phyloP scores from a whole-genome alignment of 2,888 invertebrate species.

The Andricus curvator region DNA sequence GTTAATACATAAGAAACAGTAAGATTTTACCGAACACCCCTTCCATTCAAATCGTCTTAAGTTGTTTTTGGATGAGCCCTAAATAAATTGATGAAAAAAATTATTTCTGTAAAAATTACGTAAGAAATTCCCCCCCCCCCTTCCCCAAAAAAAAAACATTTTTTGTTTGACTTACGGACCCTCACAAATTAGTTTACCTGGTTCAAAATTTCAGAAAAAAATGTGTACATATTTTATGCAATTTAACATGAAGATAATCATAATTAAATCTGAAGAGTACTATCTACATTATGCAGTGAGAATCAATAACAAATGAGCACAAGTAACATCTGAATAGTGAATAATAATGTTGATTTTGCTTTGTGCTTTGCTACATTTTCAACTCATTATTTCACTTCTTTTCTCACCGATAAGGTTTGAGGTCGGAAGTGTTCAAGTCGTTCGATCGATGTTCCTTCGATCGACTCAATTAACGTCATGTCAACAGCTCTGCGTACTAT shows the following conservation, averaged over 20 bases:
- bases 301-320: neutral
- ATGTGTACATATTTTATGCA: too few relatives aligned
- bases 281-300: neutral
- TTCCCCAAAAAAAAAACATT: too few relatives aligned
- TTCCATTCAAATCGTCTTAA: too few relatives aligned
- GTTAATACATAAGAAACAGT: too few relatives aligned
- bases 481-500: conserved; percentile 20
- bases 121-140: too few relatives aligned
- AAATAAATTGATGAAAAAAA: too few relatives aligned
- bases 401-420: neutral
- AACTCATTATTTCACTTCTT: neutral
- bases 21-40: too few relatives aligned
- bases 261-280: neutral
- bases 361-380: neutral
- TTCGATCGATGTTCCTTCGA: conserved; percentile 15
- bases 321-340: neutral
- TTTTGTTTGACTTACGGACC: too few relatives aligned
- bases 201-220: too few relatives aligned
- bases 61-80: too few relatives aligned
- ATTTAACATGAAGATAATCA: neutral
- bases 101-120: too few relatives aligned
- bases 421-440: conserved; percentile 19
- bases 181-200: too few relatives aligned
- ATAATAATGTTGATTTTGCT: neutral
- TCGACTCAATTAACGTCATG: conserved; percentile 28